These are phyloP conservation scores for Drosophila kohkoa DNA, from an alignment of 1,140 invertebrate species.

Conservation along the genomic window DNA sequence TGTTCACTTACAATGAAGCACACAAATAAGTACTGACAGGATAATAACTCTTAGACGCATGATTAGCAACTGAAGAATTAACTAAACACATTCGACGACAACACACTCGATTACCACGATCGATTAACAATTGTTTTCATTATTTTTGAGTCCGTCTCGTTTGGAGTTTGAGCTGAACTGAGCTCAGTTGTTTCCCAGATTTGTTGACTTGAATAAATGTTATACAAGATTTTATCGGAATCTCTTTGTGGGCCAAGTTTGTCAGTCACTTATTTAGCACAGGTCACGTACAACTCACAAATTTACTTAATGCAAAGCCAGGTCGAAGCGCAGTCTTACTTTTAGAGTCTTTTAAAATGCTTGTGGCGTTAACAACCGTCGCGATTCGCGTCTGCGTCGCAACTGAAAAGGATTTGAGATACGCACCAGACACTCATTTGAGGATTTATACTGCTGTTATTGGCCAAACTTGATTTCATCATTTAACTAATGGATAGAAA, in stretches of 20 bases:
- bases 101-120: background rate
- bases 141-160: background rate
- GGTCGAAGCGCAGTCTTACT: background rate
- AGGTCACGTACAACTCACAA: background rate
- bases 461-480: constrained; percentile 1
- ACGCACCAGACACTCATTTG: background rate
- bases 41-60: constrained; percentile 55
- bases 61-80: constrained; percentile 37
- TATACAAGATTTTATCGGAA: background rate
- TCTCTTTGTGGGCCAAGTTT: constrained; percentile 2
- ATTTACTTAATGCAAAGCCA: background rate
- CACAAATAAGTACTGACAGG: constrained; percentile 52
- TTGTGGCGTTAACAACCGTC: background rate
- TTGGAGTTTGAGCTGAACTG: background rate
- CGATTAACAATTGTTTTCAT: background rate
- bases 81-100: constrained; percentile 28
- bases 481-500: background rate
- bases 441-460: background rate
- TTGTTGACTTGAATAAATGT: background rate
- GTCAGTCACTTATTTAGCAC: background rate
- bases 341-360: background rate
- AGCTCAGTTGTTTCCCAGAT: no score
- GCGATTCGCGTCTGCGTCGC: background rate
- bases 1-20: constrained; percentile 66
- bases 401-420: background rate